A percentile compares a stretch with the other conserved stretches of the same genome.
Evolutionary conservation across 2,113 vertebrate species (phyloP).

Genomic region (Tetraodon nigroviridis): DNA sequence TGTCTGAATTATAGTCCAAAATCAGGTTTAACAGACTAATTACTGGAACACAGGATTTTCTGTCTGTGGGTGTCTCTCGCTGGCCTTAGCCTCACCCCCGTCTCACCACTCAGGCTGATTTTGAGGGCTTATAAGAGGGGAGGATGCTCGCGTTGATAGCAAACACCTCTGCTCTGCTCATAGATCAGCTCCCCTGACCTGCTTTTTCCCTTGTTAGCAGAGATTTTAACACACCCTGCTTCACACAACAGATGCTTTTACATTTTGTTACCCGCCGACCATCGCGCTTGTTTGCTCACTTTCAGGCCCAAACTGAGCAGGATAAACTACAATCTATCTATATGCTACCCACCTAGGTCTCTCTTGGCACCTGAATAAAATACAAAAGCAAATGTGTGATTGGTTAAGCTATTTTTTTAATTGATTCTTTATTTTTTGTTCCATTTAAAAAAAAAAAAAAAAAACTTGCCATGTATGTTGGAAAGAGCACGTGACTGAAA

Average conservation of each 20-base stretch:
- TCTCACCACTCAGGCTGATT: constrained; percentile 40
- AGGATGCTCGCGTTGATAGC: constrained; percentile 40
- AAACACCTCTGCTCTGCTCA: constrained; percentile 37
- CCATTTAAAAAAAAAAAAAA: no score
- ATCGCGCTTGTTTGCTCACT: constrained; percentile 22
- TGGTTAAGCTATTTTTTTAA: constrained; percentile 6
- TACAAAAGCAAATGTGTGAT: no score
- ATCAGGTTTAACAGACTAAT: constrained; percentile 67
- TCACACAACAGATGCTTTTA: constrained; percentile 41
- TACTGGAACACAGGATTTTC: constrained; percentile 60
- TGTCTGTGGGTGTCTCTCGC: constrained; percentile 34
- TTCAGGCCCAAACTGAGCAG: constrained; percentile 29
- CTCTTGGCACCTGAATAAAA: constrained; percentile 13
- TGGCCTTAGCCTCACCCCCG: constrained; percentile 30
- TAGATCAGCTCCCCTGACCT: constrained; percentile 52
- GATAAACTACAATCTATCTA: constrained; percentile 27
- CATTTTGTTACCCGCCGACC: constrained; percentile 42
- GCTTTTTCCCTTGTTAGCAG: constrained; percentile 50
- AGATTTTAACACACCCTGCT: constrained; percentile 27
- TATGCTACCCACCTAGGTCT: constrained; percentile 11
- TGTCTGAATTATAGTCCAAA: constrained; percentile 63
- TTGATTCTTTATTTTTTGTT: constrained; percentile 8
- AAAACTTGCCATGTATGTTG: constrained; percentile 2
- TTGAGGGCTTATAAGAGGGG: constrained; percentile 44
- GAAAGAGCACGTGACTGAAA: constrained; percentile 4